Evolutionary conservation across 2,888 invertebrate genomes (phyloP), one percentile per base, ranked within the genome.

Genomic region (Lottia gigantea): DNA sequence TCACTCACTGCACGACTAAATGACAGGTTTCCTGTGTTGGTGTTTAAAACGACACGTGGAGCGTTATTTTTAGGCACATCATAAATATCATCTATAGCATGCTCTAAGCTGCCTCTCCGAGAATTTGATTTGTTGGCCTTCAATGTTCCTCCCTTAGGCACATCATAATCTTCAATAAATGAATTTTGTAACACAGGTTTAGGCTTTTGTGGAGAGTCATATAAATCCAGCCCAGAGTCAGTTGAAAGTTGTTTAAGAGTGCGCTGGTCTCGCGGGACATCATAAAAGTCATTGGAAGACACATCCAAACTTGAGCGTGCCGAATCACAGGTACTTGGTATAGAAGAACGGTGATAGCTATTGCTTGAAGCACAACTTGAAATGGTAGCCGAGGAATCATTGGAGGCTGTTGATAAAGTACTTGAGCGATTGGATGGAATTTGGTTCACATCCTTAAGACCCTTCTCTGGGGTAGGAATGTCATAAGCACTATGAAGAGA

Each of bases 121-220:
- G 70, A 72, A 25, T 47, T 65, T 45, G 65, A 31, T 46, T 49
- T 19, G 40, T 62, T 46, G n/a, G 64, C 55, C 16, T 65, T 23
- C 7, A 47, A 23, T 64, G 62, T 26, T n/a, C 64, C 61, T 19
- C 68, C 47, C 69, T 75, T 76, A 16, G 86, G 84, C 26, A 85
- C 79, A 76, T 86, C 86, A 78, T 85, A 86, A 71, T 83, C 85
- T 68, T 81, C 75, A 46, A 78, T 66, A 67, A 76, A 64, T 2
- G 70, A 67, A 49, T 64, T 40, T 23, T 46, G 70, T 23, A 63
- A 69, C 14, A 79, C 77, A 1, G 78, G 83, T 70, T 73, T 71
- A 71, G 83, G 76, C 68, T 80, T 81, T 8, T 91, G 88, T 2
- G 92, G 92, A 66, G 92, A 91, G 82, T 93, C 93, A 85, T 93